Evolutionary conservation across 35 echinoderm and acorn worm species (phyloP).

Genomic region (Heliocidaris tuberculata): DNA sequence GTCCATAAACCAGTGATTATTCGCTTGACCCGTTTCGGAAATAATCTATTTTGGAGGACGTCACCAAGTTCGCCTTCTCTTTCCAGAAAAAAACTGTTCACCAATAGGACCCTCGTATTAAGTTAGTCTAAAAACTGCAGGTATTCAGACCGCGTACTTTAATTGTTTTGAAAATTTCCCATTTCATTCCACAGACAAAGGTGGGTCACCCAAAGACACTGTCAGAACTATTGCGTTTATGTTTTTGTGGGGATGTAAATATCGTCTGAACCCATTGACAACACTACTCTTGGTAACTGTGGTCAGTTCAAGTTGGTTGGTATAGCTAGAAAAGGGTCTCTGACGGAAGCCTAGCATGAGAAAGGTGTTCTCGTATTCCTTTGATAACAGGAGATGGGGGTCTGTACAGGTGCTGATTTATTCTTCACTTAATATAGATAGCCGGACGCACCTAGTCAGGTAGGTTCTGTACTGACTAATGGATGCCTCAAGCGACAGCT

Average conservation of each 20-base stretch:
- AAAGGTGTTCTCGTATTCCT: slow-evolving; percentile 5
- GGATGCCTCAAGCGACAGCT: slow-evolving; percentile 11
- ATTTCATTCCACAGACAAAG: no score
- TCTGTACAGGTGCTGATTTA: not conserved
- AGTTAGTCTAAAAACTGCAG: not conserved
- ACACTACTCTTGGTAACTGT: no score
- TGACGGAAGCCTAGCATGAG: not conserved
- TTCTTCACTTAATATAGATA: slow-evolving; percentile 32
- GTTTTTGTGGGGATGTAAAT: no score
- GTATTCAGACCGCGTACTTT: not conserved
- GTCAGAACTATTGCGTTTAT: no score
- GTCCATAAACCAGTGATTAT: slow-evolving; percentile 15
- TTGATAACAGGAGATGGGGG: slow-evolving; percentile 18
- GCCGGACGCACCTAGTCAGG: slow-evolving; percentile 10
- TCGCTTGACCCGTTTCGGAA: slow-evolving; percentile 29
- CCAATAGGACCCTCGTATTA: not conserved
- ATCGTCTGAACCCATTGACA: no score
- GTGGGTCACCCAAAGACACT: no score
- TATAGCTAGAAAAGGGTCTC: not conserved
- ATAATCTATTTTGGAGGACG: slow-evolving; percentile 19
- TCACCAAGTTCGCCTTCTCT: not conserved
- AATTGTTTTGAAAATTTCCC: not conserved
- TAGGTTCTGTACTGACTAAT: slow-evolving; percentile 19
- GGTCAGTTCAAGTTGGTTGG: not conserved
- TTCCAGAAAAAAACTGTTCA: not conserved